Conservation (phyloP, 2,888 invertebrate genomes). For the Itoplectis maculator region DNA sequence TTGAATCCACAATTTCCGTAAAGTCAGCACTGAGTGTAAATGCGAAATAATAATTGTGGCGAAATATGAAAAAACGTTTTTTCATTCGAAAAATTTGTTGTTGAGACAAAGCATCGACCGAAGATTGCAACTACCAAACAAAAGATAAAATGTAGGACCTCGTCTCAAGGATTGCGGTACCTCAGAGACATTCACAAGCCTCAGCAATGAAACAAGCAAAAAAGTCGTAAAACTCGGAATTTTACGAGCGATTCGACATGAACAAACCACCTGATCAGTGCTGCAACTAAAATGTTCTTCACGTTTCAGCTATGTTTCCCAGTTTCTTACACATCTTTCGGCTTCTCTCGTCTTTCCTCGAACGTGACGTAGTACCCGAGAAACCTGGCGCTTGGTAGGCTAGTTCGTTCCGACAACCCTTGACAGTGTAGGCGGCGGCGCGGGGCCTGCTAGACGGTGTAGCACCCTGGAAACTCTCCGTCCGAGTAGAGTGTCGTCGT, state of each 20-base stretch:
- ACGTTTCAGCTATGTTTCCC: neutral
- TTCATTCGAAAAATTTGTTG: too few relatives aligned
- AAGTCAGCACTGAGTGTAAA: too few relatives aligned
- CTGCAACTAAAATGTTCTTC: conserved; percentile 1
- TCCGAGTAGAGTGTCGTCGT: conserved; percentile 42
- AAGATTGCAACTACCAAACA: neutral
- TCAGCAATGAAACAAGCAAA: neutral
- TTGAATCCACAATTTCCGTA: neutral
- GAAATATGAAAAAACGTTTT: too few relatives aligned
- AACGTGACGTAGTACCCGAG: conserved; percentile 59
- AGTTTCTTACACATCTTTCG: neutral
- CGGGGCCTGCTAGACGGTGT: too few relatives aligned
- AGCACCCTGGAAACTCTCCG: conserved; percentile 34
- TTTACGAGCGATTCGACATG: conserved; percentile 6
- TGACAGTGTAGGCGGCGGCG: conserved; percentile 4
- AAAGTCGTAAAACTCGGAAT: neutral
- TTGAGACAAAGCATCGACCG: neutral
- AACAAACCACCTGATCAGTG: neutral
- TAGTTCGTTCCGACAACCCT: conserved; percentile 45
- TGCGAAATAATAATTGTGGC: too few relatives aligned
- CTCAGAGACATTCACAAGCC: neutral
- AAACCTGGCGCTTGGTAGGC: conserved; percentile 35
- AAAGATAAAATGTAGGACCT: neutral
- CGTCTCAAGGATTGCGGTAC: neutral
- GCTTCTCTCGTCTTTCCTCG: conserved; percentile 38